Conservation (phyloP, 2,888 invertebrate genomes). For the Caenorhabditis drosophilae region DNA sequence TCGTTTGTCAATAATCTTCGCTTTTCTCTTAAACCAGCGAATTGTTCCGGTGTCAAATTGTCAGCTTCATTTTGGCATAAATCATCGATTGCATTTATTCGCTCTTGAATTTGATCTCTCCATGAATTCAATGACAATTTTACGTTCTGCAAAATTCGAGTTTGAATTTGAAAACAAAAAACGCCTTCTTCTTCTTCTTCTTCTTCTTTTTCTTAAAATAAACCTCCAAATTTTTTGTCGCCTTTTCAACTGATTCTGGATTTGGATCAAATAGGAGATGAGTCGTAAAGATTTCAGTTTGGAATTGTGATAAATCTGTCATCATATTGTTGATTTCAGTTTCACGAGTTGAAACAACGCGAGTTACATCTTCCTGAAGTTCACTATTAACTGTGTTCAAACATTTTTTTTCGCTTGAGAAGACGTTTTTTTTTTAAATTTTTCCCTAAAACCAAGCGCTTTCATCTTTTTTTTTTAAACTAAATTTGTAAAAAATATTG, state of each 20-base stretch:
- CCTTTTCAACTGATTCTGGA: constrained; percentile 36
- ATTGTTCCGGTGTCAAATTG: constrained; percentile 88
- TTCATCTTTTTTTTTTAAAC: not conserved
- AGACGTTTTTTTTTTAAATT: not conserved
- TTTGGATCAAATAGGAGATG: constrained; percentile 46
- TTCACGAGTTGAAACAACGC: constrained; percentile 33
- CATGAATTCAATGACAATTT: constrained; percentile 52
- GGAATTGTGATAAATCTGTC: constrained; percentile 37
- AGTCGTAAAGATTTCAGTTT: constrained; percentile 41
- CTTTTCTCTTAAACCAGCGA: constrained; percentile 76
- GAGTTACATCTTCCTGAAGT: constrained; percentile 43
- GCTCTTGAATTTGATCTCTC: constrained; percentile 41
- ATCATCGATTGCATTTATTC: constrained; percentile 51
- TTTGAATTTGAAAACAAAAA: not conserved
- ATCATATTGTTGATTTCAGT: constrained; percentile 34
- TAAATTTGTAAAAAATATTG: too few species aligned
- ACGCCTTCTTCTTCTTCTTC: not conserved
- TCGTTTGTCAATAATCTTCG: constrained; percentile 51
- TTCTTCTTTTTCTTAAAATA: not conserved
- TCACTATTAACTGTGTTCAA: not conserved
- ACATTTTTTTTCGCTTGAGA: not conserved
- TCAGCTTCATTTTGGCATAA: constrained; percentile 77
- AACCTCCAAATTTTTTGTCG: constrained; percentile 47
- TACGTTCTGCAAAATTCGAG: constrained; percentile 30
- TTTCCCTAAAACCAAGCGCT: not conserved